phyloP scores from a whole-genome alignment of 2,797 vertebrate genomes.

The Nothura maculosa region DNA sequence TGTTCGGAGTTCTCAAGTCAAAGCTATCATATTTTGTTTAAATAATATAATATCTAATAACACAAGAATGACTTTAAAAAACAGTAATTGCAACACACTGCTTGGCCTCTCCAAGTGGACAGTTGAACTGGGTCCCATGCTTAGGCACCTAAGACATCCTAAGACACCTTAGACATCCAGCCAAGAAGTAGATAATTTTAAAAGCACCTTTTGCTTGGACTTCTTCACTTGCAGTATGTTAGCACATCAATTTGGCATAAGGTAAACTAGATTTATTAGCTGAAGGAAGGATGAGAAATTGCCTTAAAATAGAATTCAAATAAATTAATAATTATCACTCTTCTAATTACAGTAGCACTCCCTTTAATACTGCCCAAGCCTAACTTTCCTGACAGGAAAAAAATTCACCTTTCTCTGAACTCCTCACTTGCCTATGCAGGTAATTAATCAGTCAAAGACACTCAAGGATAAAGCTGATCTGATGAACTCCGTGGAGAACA shows the following conservation, averaged over 20 bases:
- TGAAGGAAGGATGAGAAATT: background rate
- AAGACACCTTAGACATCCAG: background rate
- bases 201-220: background rate
- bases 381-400: background rate
- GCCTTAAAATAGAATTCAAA: background rate
- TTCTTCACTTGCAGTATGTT: background rate
- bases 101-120: background rate
- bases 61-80: background rate
- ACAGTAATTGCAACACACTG: background rate
- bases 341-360: background rate
- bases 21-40: background rate
- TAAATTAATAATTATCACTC: background rate
- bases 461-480: background rate
- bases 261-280: background rate
- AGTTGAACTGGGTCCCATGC: background rate
- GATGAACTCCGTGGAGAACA: background rate
- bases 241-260: background rate
- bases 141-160: background rate
- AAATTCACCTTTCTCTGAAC: slow-evolving; percentile 45
- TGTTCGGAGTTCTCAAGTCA: background rate
- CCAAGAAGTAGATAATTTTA: background rate
- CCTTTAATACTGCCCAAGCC: background rate
- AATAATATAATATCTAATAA: background rate
- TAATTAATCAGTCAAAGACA: slow-evolving; percentile 3
- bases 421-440: background rate